Conservation (phyloP, 2,113 vertebrate species). For the Scolopax mira region DNA sequence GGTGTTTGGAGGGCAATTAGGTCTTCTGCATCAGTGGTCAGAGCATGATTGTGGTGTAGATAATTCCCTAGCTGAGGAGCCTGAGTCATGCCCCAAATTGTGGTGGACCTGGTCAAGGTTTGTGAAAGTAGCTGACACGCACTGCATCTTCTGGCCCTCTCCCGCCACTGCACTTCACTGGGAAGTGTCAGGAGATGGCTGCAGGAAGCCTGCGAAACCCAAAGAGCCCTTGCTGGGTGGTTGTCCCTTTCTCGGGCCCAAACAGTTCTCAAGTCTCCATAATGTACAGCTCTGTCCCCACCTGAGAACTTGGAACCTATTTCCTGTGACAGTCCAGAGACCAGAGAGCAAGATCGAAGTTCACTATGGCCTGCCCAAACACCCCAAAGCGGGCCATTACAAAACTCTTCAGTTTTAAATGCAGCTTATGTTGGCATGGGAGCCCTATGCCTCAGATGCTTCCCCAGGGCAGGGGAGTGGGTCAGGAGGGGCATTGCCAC, state of each 20-base stretch:
- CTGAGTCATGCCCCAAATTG: background rate
- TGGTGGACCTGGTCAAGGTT: background rate
- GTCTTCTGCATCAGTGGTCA: background rate
- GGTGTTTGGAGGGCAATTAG: background rate
- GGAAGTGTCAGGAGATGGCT: background rate
- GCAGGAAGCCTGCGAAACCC: background rate
- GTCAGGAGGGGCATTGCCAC: background rate
- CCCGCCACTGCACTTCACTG: background rate
- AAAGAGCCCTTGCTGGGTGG: background rate
- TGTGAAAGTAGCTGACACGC: background rate
- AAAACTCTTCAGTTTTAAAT: background rate
- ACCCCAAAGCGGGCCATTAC: background rate
- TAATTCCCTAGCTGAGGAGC: background rate
- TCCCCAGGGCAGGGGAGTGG: background rate
- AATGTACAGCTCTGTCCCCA: background rate
- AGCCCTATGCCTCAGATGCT: background rate
- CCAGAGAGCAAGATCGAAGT: fast-evolving
- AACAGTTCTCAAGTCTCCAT: background rate
- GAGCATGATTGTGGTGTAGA: background rate
- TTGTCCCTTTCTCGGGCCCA: background rate
- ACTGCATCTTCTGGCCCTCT: background rate
- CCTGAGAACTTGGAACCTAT: background rate
- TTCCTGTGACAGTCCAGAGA: background rate
- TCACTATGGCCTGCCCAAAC: fast-evolving
- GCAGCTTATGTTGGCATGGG: too few relatives aligned